Percentiles rank a stretch among this genome's conserved stretches.
Conservation (phyloP, 2,888 invertebrate genomes). For the Nymphalis urticae region DNA sequence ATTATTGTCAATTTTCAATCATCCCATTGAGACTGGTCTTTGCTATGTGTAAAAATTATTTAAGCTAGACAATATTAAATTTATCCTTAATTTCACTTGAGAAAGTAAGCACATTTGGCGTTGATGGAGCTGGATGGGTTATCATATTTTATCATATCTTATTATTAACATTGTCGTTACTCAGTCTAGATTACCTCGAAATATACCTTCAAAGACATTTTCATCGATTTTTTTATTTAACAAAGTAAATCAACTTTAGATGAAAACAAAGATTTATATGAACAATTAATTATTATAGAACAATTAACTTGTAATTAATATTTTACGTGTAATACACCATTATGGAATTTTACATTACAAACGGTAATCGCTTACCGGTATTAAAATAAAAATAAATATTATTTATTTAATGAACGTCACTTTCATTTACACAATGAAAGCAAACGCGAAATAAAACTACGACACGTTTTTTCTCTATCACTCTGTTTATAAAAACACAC, state of each 20-base stretch:
- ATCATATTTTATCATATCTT: background rate
- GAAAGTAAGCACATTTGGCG: background rate
- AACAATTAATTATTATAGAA: background rate
- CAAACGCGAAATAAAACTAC: too few species aligned
- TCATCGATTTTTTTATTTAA: too few species aligned
- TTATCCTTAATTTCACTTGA: constrained; percentile 1
- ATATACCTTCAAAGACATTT: too few species aligned
- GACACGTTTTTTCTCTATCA: too few species aligned
- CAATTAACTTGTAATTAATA: background rate
- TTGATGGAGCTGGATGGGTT: background rate
- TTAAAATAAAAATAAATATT: background rate
- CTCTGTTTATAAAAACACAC: too few species aligned
- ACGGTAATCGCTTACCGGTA: background rate
- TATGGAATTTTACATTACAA: background rate
- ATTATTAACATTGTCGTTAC: too few species aligned
- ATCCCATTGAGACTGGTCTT: constrained; percentile 66
- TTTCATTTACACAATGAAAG: too few species aligned
- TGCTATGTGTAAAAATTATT: constrained; percentile 47
- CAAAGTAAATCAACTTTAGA: too few species aligned
- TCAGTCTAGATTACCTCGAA: too few species aligned
- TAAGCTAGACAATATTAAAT: constrained; percentile 23
- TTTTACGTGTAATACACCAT: background rate
- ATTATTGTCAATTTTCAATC: constrained; percentile 62
- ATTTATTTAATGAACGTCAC: too few species aligned
- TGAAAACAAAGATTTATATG: background rate